Percentiles rank a stretch among this genome's conserved stretches.
phyloP scores from a whole-genome alignment of 1,140 invertebrate genomes.

The Drosophila obscura region DNA sequence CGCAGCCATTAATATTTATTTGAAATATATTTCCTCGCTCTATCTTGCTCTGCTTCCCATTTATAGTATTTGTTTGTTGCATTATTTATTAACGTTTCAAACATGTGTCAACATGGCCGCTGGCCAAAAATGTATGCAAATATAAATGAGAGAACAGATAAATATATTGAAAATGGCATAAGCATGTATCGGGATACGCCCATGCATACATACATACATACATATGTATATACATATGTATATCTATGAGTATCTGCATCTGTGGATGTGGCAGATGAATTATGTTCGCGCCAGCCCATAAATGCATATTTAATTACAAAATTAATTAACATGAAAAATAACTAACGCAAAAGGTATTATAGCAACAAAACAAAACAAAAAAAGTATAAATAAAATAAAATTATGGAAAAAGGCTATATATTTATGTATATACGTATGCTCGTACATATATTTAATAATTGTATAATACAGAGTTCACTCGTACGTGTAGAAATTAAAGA shows the following conservation, averaged over 20 bases:
- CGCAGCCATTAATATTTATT: conserved; percentile 77
- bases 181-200: conserved; percentile 36
- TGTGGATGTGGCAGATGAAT: conserved; percentile 52
- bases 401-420: conserved; percentile 25
- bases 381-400: conserved; percentile 13
- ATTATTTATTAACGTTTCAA: conserved; percentile 82
- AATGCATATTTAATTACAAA: conserved; percentile 80
- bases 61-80: conserved; percentile 40
- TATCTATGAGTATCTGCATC: conserved; percentile 19
- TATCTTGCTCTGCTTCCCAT: not conserved
- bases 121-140: conserved; percentile 67
- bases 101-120: conserved; percentile 78
- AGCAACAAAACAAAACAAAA: conserved; percentile 15
- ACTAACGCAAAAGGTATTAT: conserved; percentile 42
- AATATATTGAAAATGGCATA: conserved; percentile 74
- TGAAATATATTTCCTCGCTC: conserved; percentile 35
- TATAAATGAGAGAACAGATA: conserved; percentile 64
- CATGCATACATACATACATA: conserved; percentile 6
- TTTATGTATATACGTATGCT: too few relatives aligned
- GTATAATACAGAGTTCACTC: conserved; percentile 30
- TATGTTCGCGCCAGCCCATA: conserved; percentile 64
- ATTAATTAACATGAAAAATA: conserved; percentile 79
- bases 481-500: conserved; percentile 53
- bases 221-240: conserved; percentile 29
- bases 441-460: conserved; percentile 20